Evolutionary conservation across 2,888 invertebrate genomes (phyloP).

Genomic region (Drosophila macrospina): DNA sequence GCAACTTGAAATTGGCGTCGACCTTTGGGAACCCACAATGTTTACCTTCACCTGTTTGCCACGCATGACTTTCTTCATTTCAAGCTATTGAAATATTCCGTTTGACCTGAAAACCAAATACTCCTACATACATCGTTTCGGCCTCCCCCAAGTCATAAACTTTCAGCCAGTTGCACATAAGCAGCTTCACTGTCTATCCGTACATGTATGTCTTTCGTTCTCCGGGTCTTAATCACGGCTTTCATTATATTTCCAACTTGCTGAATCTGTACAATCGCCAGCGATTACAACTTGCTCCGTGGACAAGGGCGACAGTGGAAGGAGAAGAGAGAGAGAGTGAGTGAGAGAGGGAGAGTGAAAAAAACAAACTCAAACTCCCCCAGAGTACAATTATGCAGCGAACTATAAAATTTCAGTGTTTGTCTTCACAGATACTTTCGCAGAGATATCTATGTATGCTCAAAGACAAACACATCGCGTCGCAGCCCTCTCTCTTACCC

Average conservation of each 20-base stretch:
- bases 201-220: background rate
- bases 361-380: slow-evolving; percentile 70
- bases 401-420: slow-evolving; percentile 84
- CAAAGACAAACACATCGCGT: slow-evolving; percentile 31
- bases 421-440: slow-evolving; percentile 77
- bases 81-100: slow-evolving; percentile 70
- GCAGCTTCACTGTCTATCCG: background rate
- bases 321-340: slow-evolving; percentile 4
- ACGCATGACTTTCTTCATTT: slow-evolving; percentile 41
- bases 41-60: slow-evolving; percentile 60
- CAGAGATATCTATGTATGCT: slow-evolving; percentile 38
- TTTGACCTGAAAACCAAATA: slow-evolving; percentile 67
- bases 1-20: slow-evolving; percentile 37
- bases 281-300: slow-evolving; percentile 66
- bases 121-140: background rate
- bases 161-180: slow-evolving; percentile 20
- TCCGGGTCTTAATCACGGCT: slow-evolving; percentile 66
- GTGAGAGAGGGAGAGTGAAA: slow-evolving; percentile 4
- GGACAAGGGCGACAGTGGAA: slow-evolving; percentile 19
- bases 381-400: slow-evolving; percentile 82
- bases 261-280: slow-evolving; percentile 80
- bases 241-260: slow-evolving; percentile 73
- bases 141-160: slow-evolving; percentile 13
- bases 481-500: slow-evolving; percentile 4
- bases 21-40: slow-evolving; percentile 58